Evolutionary conservation across 2,797 vertebrate genomes (phyloP), one percentile per base, ranked within the genome.

Genomic region (Crenichthys baileyi): DNA sequence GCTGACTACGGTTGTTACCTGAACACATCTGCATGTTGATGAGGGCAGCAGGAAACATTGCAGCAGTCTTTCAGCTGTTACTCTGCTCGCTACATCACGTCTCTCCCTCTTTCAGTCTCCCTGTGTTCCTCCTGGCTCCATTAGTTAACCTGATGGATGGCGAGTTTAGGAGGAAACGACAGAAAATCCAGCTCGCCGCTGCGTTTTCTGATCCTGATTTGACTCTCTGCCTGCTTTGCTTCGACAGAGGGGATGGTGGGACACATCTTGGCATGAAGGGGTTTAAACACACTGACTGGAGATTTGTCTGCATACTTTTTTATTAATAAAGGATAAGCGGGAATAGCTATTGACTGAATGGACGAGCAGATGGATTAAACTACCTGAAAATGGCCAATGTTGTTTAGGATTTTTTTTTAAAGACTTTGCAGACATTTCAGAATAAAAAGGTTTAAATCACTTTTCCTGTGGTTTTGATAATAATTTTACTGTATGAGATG

Each of bases 111-210:
- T 9, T 39, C 56, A 46, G 70, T 41, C 46, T 70, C 68, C 31
- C 58, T 53, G 56, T 44, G 44, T 76, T 85, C 83, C 78, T 87
- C 87, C 83, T 41, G 24, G 87, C 60, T 90, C 83, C 85, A 93
- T 92, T 90, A 92, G 86, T 88, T 58, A 75, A 75, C 58, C 85
- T 91, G 92, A 92, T 87, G 77, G 87, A 92, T 91, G 87, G 87
- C 72, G 39, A 41, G 56, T 84, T 60, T 63, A 80, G 51, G 70
- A 53, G 75, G n/a, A 13, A 81, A 77, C 20, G 58, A 88, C 87
- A 89, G 84, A 79, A 81, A 86, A 86, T 79, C 85, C 78, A 86
- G 88, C 82, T 84, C 82, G 73, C 85, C 48, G 70, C 77, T 77
- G 81, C 63, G 83, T 80, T 48, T 76, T 82, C 78, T 77, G 83